Evolutionary conservation across 2,888 invertebrate species (phyloP), one percentile per base, ranked within the genome.

Genomic region (Rhimphoctona megacephalus): DNA sequence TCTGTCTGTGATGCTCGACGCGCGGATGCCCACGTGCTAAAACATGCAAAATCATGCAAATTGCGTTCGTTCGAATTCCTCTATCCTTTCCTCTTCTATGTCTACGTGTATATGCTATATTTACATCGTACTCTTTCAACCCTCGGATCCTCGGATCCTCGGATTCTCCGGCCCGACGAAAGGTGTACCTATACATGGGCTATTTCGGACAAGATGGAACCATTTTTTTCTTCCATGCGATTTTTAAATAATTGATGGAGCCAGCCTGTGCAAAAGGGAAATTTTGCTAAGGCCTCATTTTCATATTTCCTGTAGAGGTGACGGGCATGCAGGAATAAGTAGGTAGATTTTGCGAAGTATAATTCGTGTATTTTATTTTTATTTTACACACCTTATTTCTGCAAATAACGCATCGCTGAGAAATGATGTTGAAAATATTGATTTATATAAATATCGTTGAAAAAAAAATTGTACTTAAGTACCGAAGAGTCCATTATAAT

Each of bases 11-110:
- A 80, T 61, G 74, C 73, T 72, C 70, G 66, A 80, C 36, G 67
- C 83, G 66, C 43, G 73, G 70, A 74, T 81, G 78, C 74, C 81
- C 84, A 90, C 92, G 93, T 92, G 93, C 90, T 93, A 93, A 93
- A 93, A 93, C 93, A 93, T 93, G 93, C 93, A 93, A 94, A 94
- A 89, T 89, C 91, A 93, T 94, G 93, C 93, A 94, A 94, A 93
- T 94, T 94, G 91, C 93, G 93, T 93, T 93, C 93, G 92, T 93
- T 93, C 93, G 90, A 92, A 91, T 90, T 91, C 91, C 87, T 84
- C 84, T 79, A 81, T 86, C 86, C 89, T 89, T 89, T 90, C 87
- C 86, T 87, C 67, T 84, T 67, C 30, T 22, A 14, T 54, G 19
- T 52, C 57, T 57, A 61, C 14, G 30, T 54, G 52, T 39, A 25